Percentiles rank a stretch among this genome's conserved stretches.
Conservation (phyloP, 2,113 vertebrate genomes). For the Acanthochromis polyacanthus region DNA sequence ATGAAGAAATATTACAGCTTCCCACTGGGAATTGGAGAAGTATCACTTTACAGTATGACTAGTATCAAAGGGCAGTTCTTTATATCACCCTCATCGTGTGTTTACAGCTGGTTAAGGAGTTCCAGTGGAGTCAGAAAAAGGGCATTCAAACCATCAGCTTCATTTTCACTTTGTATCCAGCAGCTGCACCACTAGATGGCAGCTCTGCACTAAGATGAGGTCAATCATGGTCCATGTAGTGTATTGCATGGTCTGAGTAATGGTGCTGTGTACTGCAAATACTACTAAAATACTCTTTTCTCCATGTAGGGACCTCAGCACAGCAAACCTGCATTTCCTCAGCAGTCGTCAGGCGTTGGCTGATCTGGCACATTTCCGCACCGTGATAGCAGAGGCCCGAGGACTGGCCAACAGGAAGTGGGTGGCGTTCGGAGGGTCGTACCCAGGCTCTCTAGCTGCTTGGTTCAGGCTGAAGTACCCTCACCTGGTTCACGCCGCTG, state of each 20-base stretch:
- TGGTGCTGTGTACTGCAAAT: no score
- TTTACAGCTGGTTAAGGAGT: background rate
- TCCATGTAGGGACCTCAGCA: slow-evolving; percentile 74
- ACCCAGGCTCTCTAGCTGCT: slow-evolving; percentile 79
- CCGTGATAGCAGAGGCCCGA: slow-evolving; percentile 4
- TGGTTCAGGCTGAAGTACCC: slow-evolving; percentile 84
- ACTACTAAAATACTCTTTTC: background rate
- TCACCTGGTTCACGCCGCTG: slow-evolving; percentile 75
- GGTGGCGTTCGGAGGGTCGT: slow-evolving; percentile 79
- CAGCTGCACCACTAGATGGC: slow-evolving; percentile 64
- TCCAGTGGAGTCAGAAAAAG: background rate
- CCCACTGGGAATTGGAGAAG: background rate
- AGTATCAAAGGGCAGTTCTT: background rate
- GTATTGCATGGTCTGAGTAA: no score
- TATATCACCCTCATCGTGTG: background rate
- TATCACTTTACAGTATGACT: background rate
- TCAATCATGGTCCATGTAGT: no score
- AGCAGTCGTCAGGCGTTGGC: slow-evolving; percentile 80
- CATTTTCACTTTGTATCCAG: background rate
- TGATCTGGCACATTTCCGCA: slow-evolving; percentile 82
- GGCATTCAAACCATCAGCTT: background rate
- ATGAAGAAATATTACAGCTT: background rate
- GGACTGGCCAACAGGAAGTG: slow-evolving; percentile 73
- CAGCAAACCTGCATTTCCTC: slow-evolving; percentile 73
- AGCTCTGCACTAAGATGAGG: background rate